Conservation (phyloP, 1,140 invertebrate genomes). For the Plodia interpunctella region DNA sequence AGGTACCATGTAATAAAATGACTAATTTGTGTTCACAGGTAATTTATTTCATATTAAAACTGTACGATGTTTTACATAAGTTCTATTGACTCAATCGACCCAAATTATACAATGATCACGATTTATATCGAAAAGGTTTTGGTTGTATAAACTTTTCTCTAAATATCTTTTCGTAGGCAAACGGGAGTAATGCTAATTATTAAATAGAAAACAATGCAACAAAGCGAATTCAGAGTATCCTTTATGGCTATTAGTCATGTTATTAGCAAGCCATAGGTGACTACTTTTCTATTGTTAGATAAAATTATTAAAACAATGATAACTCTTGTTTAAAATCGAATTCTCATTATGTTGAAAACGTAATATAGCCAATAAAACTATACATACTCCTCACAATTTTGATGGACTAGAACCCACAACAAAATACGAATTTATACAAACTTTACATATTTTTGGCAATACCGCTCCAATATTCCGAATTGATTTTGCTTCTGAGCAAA, state of each 20-base stretch:
- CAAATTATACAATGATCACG: conserved; percentile 8
- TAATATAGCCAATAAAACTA: conserved; percentile 54
- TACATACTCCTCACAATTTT: conserved; percentile 58
- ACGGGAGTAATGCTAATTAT: conserved; percentile 34
- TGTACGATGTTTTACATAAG: conserved; percentile 32
- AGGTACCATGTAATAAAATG: not conserved
- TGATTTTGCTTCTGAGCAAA: not conserved
- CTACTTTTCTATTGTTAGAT: conserved; percentile 69
- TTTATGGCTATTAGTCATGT: conserved; percentile 72
- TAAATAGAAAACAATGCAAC: conserved; percentile 67
- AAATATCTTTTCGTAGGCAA: conserved; percentile 22
- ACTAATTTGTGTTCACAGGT: conserved; percentile 51
- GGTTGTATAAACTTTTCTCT: not conserved
- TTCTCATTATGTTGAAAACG: conserved; percentile 42
- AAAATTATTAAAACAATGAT: conserved; percentile 62
- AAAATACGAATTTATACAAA: conserved; percentile 43
- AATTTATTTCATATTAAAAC: conserved; percentile 62
- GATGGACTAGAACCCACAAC: conserved; percentile 73
- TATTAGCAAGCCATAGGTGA: conserved; percentile 73
- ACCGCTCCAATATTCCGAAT: conserved; percentile 15
- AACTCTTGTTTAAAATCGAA: conserved; percentile 46
- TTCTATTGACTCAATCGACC: conserved; percentile 30
- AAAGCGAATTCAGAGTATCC: conserved; percentile 68
- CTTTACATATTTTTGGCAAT: conserved; percentile 63
- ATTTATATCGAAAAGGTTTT: conserved; percentile 6